Base-by-base conservation (phyloP, 2,113 vertebrate species). In the Syngnathus floridae region DNA sequence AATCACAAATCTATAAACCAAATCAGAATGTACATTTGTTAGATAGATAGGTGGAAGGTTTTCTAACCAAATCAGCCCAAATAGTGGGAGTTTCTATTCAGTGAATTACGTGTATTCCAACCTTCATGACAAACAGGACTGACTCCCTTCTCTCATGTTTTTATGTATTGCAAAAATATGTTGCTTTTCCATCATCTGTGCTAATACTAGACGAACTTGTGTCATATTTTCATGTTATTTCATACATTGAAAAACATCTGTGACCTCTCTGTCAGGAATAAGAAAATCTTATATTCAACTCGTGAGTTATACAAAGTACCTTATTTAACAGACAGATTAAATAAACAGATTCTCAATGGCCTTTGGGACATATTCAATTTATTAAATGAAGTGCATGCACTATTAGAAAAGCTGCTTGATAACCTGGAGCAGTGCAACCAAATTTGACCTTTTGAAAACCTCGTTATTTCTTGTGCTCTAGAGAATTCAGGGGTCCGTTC, bases 171-270 rank as follows among this genome's bases (percentile, higher is more conserved):
- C 7, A 65, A 78, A 75, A 14, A 74, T 72, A 62, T 83, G 72
- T 78, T 79, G 79, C 76, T 81, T 79, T 77, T 66, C 65, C 62
- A 26, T 65, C 14, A 35, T 62, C 64, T 65, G 68, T 62, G 49
- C 75, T 80, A 62, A 73, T 72, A 67, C 70, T 64, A 64, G 64
- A 75, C 65, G 63, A 66, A 81, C 72, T 76, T 72, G 59, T 69
- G 84, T 74, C 79, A 86, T 82, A 86, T 75, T 35, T 62, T 62
- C 22, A 31, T 17, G 75, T 75, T 77, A 76, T 74, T 81, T 70
- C 49, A 70, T 57, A 22, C 77, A 64, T 61, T 67, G 66, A 84
- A 77, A 84, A 81, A 69, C 67, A 63, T 74, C 71, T 80, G 65
- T 87, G 77, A 70, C 74, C 78, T 70, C 66, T 71, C 73, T 70